Percentiles rank a stretch among this genome's conserved stretches.
These are phyloP conservation scores for Pao palembangensis DNA, from an alignment of 2,113 vertebrate genomes.

Conservation along the genomic window DNA sequence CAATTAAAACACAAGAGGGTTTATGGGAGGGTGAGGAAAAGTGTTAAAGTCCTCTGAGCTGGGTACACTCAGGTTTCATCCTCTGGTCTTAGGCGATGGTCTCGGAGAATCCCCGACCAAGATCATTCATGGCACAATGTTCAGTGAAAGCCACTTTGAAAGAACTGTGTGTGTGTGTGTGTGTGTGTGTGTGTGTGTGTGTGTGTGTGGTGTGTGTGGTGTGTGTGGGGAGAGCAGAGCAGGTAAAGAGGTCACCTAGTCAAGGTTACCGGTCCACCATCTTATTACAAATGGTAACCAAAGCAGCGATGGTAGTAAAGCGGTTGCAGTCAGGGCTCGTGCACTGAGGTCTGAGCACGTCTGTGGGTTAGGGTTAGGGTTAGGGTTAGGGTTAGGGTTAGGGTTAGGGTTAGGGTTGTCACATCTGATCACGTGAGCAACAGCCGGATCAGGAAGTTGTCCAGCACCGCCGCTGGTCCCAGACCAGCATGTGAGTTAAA, in stretches of 20 bases:
- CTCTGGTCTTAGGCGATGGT: constrained; percentile 74
- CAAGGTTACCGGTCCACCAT: constrained; percentile 47
- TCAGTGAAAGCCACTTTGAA: constrained; percentile 74
- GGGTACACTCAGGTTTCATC: constrained; percentile 73
- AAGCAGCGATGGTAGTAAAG: no score
- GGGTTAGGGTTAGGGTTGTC: no score
- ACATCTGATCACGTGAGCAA: no score
- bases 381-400: no score
- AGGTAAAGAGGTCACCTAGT: constrained; percentile 70
- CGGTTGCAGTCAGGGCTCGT: no score
- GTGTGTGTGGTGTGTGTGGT: not conserved
- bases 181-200: constrained; percentile 30
- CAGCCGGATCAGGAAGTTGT: no score
- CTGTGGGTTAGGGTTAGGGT: no score
- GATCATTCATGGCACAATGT: constrained; percentile 76
- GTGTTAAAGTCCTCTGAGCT: constrained; percentile 72
- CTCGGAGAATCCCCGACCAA: constrained; percentile 70
- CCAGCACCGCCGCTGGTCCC: no score
- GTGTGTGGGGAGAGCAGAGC: constrained; percentile 21
- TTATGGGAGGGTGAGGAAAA: constrained; percentile 65
- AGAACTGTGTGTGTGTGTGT: constrained; percentile 59
- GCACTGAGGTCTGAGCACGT: no score
- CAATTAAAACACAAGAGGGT: constrained; percentile 91
- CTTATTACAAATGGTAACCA: no score
- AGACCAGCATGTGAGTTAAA: no score